Base-by-base conservation (phyloP, 2,888 invertebrate genomes). In the Hermaeophaga mercurialis region DNA sequence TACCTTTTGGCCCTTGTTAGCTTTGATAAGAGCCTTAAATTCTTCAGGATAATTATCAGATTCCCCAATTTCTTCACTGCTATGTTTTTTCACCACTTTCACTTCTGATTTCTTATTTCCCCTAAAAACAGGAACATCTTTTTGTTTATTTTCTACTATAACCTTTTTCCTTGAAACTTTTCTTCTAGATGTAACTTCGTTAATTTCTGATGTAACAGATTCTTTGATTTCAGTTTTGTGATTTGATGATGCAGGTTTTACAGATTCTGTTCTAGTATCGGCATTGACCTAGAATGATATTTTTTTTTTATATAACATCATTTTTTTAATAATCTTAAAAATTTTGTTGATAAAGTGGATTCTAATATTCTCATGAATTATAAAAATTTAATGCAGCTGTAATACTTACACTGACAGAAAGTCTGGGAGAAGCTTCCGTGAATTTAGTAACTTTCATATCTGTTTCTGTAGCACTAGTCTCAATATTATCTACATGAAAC, bases 11-110 rank as follows among this genome's bases (percentile, higher is more conserved):
- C 63, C 63, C 61, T 77, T 73, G 76, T 85, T 85, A 46, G 84
- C 81, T 75, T 84, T 83, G 44, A 86, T 77, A 49, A 85, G 73
- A n/a, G 84, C 82, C 70, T 86, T 86, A 70, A 85, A 86, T 68
- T 82, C 82, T 68, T 82, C 84, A 12, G 86, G 86, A 73, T 86
- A 86, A 67, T 86, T 86, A 69, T 85, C 85, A 1, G 72, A 65
- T 63, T 85, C 85, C 60, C 82, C 84, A 33, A 79, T 77, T 55
- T 84, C 81, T 69, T 85, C 85, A 59, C 81, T 80, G 15, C 79
- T 72, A 24, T 59, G 68, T 22, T 62, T 63, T 46, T 65, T 66
- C 17, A 54, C 50, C 53, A 65, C 52, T 59, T 70, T 65, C 8
- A 68, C 46, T 43, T 73, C 68, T 18, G 70, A 56, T 50, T 70